These are phyloP conservation scores for Anas bahamensis DNA, from an alignment of 2,797 vertebrate genomes.

Conservation along the genomic window DNA sequence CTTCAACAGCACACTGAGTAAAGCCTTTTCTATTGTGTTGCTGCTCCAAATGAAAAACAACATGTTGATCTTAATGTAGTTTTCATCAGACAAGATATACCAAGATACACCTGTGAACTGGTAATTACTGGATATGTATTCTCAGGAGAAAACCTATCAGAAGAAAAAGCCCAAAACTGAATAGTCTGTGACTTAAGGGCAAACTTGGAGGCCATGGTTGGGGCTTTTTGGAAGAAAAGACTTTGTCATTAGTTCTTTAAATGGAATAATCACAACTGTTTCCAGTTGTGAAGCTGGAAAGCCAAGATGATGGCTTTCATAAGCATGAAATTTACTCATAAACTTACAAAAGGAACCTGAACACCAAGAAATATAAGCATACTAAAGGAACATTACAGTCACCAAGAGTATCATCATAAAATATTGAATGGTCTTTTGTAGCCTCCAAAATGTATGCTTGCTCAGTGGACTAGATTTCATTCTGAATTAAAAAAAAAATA, in stretches of 20 bases:
- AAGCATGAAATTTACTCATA: neutral
- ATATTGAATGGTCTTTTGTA: neutral
- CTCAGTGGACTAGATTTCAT: neutral
- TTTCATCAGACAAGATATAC: neutral
- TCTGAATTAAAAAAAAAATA: neutral
- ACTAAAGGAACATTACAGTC: neutral
- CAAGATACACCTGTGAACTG: neutral
- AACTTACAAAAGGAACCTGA: neutral
- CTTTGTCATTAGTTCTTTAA: neutral
- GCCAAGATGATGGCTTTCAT: neutral
- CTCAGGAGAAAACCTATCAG: neutral
- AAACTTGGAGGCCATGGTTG: neutral
- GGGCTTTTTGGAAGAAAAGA: neutral
- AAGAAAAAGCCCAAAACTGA: neutral
- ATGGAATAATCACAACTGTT: neutral
- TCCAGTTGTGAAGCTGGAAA: neutral
- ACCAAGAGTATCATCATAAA: neutral
- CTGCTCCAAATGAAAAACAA: neutral
- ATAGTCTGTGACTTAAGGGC: neutral
- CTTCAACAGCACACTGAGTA: neutral
- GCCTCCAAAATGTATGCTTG: neutral
- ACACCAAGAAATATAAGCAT: neutral
- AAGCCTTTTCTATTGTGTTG: neutral
- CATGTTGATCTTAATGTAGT: neutral
- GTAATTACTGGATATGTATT: neutral